Evolutionary conservation across 1,140 invertebrate genomes (phyloP).

Genomic region (Apocrypta bakeri): DNA sequence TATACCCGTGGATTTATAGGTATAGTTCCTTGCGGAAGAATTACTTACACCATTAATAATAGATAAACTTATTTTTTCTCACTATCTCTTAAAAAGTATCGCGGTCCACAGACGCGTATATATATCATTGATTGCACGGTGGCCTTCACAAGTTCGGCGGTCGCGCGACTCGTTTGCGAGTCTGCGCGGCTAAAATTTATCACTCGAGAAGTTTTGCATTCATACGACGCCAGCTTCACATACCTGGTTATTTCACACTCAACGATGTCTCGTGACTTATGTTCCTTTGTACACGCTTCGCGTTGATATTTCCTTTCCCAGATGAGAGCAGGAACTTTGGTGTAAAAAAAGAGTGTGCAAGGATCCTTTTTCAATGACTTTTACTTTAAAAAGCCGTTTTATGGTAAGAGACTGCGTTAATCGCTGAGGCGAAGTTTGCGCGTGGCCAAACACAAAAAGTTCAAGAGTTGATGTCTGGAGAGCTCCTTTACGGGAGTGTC

Average conservation of each 20-base stretch:
- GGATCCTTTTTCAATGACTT: not conserved
- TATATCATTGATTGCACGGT: not conserved
- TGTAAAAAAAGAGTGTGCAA: not conserved
- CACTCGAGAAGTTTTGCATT: not conserved
- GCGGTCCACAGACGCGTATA: not conserved
- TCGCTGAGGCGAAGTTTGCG: not conserved
- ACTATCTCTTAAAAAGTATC: constrained; percentile 13
- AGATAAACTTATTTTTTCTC: constrained; percentile 32
- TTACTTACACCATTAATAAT: too few relatives aligned
- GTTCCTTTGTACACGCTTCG: not conserved
- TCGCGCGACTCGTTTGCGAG: constrained; percentile 22
- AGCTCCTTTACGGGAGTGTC: constrained; percentile 3
- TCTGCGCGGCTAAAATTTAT: constrained; percentile 44
- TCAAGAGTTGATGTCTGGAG: not conserved
- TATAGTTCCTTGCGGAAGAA: too few relatives aligned
- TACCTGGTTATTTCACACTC: constrained; percentile 4
- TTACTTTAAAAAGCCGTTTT: constrained; percentile 20
- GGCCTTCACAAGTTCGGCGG: not conserved
- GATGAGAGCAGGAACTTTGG: not conserved
- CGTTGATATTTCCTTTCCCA: not conserved
- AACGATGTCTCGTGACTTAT: constrained; percentile 36
- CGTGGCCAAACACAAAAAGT: constrained; percentile 20
- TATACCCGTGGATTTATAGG: too few relatives aligned
- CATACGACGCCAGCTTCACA: constrained; percentile 7
- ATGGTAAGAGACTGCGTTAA: not conserved